Conservation (phyloP, 1,140 invertebrate genomes). For the Psix sp. region DNA sequence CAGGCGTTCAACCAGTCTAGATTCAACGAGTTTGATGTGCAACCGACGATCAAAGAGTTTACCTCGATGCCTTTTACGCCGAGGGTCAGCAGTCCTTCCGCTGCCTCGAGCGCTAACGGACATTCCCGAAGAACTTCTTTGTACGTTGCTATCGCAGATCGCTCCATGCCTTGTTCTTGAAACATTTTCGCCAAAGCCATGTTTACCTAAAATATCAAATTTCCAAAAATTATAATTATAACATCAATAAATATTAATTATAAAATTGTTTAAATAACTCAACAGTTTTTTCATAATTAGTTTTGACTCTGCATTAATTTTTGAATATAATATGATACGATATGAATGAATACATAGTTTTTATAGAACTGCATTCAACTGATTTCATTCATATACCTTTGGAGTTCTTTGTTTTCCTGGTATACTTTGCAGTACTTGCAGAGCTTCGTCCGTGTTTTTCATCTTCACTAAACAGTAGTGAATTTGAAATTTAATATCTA, state of each 20-base stretch:
- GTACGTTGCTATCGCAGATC: slow-evolving; percentile 84
- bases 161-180: slow-evolving; percentile 83
- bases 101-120: slow-evolving; percentile 84
- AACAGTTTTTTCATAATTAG: neutral
- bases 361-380: too few relatives aligned
- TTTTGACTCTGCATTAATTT: neutral
- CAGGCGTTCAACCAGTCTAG: slow-evolving; percentile 82
- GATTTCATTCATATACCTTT: slow-evolving; percentile 76
- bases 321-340: slow-evolving; percentile 22
- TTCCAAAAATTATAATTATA: neutral
- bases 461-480: slow-evolving; percentile 82
- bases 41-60: slow-evolving; percentile 81
- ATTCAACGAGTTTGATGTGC: slow-evolving; percentile 72
- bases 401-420: slow-evolving; percentile 83
- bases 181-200: slow-evolving; percentile 85
- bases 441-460: slow-evolving; percentile 81
- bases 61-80: slow-evolving; percentile 85
- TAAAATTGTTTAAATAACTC: too few relatives aligned
- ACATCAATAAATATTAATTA: too few relatives aligned
- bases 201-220: slow-evolving; percentile 74
- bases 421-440: slow-evolving; percentile 82
- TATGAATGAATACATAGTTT: too few relatives aligned
- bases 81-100: slow-evolving; percentile 81
- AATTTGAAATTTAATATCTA: slow-evolving; percentile 87
- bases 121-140: slow-evolving; percentile 88